Evolutionary conservation across 1,140 invertebrate species (phyloP).

Genomic region (Caerostris extrusa): DNA sequence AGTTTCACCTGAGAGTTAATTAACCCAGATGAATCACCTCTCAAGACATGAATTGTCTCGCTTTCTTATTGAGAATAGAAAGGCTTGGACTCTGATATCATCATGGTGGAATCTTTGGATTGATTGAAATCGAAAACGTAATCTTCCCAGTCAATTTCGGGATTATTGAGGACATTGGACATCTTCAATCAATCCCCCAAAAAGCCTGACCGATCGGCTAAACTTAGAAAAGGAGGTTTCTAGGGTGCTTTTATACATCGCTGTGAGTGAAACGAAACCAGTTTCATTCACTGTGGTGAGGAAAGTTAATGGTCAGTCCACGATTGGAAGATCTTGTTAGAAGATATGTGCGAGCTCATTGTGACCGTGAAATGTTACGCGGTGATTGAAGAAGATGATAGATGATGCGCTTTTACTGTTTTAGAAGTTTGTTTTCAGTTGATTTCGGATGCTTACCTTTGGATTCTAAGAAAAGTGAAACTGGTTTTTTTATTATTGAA

Average conservation of each 20-base stretch:
- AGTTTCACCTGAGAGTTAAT: background rate
- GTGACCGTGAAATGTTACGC: background rate
- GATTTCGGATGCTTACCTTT: background rate
- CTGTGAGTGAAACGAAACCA: background rate
- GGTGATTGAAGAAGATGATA: background rate
- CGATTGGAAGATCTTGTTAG: background rate
- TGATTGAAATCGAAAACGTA: conserved; percentile 7
- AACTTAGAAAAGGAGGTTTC: conserved; percentile 10
- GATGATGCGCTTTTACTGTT: background rate
- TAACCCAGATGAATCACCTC: background rate
- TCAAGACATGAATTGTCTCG: background rate
- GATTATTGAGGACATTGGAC: background rate
- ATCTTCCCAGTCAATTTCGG: background rate
- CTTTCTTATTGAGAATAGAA: background rate
- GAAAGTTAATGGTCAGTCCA: background rate
- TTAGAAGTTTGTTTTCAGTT: background rate
- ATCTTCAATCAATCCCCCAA: background rate
- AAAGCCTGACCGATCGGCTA: background rate
- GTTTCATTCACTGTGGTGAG: background rate
- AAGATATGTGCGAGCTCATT: background rate
- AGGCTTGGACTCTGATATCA: background rate
- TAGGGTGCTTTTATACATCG: background rate
- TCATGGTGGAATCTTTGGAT: background rate
- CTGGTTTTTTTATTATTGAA: background rate
- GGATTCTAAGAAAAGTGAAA: background rate